A percentile compares a stretch with the other conserved stretches of the same genome.
phyloP scores from a whole-genome alignment of 2,797 vertebrate genomes.

The Lerista edwardsae region DNA sequence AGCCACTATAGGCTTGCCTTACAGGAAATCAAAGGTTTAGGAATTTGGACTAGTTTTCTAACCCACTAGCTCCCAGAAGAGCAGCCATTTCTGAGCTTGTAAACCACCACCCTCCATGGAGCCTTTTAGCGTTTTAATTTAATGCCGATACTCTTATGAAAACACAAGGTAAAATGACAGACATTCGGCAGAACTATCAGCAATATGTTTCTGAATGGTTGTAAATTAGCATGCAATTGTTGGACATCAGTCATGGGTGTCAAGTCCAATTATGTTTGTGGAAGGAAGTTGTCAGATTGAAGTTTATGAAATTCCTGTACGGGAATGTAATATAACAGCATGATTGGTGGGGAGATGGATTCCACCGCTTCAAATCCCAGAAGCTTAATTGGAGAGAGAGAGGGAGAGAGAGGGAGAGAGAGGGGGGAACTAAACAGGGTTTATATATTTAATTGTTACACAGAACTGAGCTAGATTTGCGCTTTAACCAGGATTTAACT shows the following conservation, averaged over 20 bases:
- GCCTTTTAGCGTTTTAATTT: constrained; percentile 61
- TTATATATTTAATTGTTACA: constrained; percentile 4
- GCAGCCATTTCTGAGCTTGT: constrained; percentile 35
- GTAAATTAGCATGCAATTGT: constrained; percentile 46
- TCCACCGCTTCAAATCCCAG: constrained; percentile 13
- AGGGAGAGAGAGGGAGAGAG: too few relatives aligned
- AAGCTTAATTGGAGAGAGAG: constrained; percentile 11
- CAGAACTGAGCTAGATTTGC: not conserved
- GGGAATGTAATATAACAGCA: not conserved
- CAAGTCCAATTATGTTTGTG: constrained; percentile 32
- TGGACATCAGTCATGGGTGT: constrained; percentile 33
- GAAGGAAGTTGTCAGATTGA: constrained; percentile 44
- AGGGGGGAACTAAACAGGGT: not conserved
- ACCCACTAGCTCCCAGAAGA: constrained; percentile 32
- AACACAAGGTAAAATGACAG: constrained; percentile 48
- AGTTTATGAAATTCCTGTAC: constrained; percentile 32
- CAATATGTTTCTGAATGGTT: constrained; percentile 55
- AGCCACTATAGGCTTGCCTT: not conserved
- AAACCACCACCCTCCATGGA: constrained; percentile 24
- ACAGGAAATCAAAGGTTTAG: constrained; percentile 31
- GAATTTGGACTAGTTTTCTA: constrained; percentile 47
- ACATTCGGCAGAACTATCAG: constrained; percentile 57
- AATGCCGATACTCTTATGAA: constrained; percentile 44
- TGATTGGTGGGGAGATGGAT: constrained; percentile 13
- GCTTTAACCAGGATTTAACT: not conserved